A percentile compares a stretch with the other conserved stretches of the same genome.
Evolutionary conservation across 35 echinoderm and acorn worm species (phyloP).

Genomic region (Heliocidaris tuberculata): DNA sequence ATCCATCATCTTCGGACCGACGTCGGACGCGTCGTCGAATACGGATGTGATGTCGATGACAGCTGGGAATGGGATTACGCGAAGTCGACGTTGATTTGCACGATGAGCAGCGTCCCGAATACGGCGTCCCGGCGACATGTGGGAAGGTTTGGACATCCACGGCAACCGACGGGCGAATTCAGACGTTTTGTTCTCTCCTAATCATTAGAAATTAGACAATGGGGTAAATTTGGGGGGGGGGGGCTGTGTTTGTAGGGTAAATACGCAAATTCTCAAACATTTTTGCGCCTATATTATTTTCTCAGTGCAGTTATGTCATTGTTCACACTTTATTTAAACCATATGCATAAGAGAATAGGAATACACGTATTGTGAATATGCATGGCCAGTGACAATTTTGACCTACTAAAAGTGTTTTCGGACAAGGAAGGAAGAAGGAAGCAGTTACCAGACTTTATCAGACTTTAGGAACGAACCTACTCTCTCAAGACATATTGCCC

Average conservation of each 20-base stretch:
- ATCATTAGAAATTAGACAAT: neutral
- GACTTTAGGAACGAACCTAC: too few relatives aligned
- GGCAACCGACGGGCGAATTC: neutral
- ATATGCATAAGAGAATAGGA: too few relatives aligned
- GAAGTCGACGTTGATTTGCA: conserved; percentile 27
- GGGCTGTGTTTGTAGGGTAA: too few relatives aligned
- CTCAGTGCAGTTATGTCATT: too few relatives aligned
- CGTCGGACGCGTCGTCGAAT: neutral
- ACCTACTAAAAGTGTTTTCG: neutral
- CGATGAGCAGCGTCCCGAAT: neutral
- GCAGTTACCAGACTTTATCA: neutral
- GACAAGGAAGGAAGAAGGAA: neutral
- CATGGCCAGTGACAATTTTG: neutral
- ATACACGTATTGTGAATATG: too few relatives aligned
- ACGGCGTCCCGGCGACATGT: neutral
- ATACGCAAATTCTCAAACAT: too few relatives aligned
- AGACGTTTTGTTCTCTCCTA: neutral
- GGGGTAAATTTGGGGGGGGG: too few relatives aligned
- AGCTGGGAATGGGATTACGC: neutral
- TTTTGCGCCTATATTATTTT: too few relatives aligned
- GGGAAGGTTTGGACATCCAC: neutral
- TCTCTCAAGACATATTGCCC: too few relatives aligned
- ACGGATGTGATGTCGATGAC: conserved; percentile 7
- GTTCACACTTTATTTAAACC: too few relatives aligned
- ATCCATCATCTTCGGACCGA: neutral